Conservation (phyloP, 2,797 vertebrate genomes). For the Lithobates sylvaticus region DNA sequence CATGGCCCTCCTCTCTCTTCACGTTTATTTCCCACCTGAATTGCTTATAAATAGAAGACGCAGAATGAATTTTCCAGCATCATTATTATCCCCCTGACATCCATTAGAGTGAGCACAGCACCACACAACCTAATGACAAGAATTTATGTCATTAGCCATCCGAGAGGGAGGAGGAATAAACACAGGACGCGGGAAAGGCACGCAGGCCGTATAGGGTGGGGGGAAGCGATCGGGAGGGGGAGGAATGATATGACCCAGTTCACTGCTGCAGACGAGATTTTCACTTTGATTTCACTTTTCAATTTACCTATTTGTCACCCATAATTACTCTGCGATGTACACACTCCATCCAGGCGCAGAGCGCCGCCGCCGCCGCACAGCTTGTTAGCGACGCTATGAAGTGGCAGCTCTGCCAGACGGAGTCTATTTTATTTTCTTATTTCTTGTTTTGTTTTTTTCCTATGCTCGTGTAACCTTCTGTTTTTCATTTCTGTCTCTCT, state of each 20-base stretch:
- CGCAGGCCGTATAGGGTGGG: slow-evolving; percentile 5
- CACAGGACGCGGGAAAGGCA: background rate
- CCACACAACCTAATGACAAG: slow-evolving; percentile 58
- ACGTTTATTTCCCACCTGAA: slow-evolving; percentile 85
- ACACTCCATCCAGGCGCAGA: slow-evolving; percentile 25
- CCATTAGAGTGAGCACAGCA: slow-evolving; percentile 74
- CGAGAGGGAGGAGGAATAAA: slow-evolving; percentile 31
- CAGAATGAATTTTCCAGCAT: slow-evolving; percentile 85
- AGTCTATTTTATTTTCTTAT: background rate
- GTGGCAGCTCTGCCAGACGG: background rate
- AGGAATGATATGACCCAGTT: slow-evolving; percentile 48
- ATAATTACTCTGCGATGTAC: slow-evolving; percentile 79
- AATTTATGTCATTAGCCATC: slow-evolving; percentile 57
- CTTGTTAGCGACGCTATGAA: slow-evolving; percentile 24
- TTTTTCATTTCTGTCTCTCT: background rate
- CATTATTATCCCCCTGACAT: slow-evolving; percentile 85
- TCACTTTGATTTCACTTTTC: slow-evolving; percentile 85
- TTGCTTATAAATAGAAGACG: slow-evolving; percentile 86
- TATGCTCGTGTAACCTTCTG: slow-evolving; percentile 31
- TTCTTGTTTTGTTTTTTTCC: slow-evolving; percentile 17
- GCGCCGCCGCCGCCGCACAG: background rate
- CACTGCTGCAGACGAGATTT: slow-evolving; percentile 71
- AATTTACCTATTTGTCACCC: slow-evolving; percentile 87
- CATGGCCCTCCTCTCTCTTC: slow-evolving; percentile 67
- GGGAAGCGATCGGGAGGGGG: slow-evolving; percentile 9